Percentiles rank a stretch among this genome's conserved stretches.
phyloP scores from a whole-genome alignment of 2,888 invertebrate species.

The Cryptus viduatorius region DNA sequence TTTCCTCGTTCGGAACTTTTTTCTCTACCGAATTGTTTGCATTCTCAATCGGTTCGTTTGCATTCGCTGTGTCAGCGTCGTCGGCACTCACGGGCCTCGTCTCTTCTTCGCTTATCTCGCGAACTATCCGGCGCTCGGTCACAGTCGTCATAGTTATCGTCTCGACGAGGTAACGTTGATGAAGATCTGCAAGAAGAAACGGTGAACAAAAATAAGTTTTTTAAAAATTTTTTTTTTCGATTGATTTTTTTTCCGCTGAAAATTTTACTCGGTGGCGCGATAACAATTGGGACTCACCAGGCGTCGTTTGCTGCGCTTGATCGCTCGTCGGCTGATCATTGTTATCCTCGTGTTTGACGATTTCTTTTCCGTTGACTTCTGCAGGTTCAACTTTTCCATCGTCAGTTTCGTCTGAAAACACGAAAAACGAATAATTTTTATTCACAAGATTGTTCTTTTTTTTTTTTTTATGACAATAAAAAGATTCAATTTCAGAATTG shows the following conservation, averaged over 20 bases:
- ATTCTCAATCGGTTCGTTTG: conserved; percentile 57
- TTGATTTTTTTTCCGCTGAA: background rate
- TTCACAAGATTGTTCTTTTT: background rate
- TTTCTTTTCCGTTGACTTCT: conserved; percentile 54
- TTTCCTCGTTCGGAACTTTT: conserved; percentile 42
- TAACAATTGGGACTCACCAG: conserved; percentile 73
- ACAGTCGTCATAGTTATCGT: conserved; percentile 90
- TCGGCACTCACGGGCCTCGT: conserved; percentile 69
- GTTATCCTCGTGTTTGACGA: conserved; percentile 67
- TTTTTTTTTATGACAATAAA: background rate
- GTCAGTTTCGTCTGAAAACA: conserved; percentile 56
- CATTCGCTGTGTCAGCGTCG: conserved; percentile 69
- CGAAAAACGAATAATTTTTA: background rate
- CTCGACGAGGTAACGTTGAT: conserved; percentile 88
- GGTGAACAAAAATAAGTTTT: background rate
- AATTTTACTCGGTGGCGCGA: background rate
- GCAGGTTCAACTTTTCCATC: conserved; percentile 43
- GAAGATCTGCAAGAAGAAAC: conserved; percentile 75
- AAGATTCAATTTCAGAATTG: conserved; percentile 6
- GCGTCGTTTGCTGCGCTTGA: conserved; percentile 80
- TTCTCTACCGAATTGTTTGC: conserved; percentile 50
- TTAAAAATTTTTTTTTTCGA: conserved; percentile 12
- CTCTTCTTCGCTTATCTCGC: conserved; percentile 85
- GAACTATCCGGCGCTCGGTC: conserved; percentile 88
- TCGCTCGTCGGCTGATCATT: conserved; percentile 76